phyloP scores from a whole-genome alignment of 2,113 vertebrate species.

The Lynx canadensis region DNA sequence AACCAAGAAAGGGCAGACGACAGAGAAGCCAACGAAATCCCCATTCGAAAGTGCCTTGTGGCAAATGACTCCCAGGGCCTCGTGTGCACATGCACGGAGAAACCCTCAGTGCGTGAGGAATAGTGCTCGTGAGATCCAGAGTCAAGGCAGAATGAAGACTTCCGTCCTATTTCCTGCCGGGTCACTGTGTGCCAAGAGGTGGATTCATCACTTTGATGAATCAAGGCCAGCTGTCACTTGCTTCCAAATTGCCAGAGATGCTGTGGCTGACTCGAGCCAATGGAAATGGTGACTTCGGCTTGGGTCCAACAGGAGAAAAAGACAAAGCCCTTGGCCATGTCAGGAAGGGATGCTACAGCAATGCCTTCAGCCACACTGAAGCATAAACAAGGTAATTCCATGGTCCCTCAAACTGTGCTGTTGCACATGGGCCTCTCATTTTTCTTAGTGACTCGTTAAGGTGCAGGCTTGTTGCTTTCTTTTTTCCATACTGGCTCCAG shows the following conservation, averaged over 20 bases:
- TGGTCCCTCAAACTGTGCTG: neutral
- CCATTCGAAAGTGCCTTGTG: neutral
- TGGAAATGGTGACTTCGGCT: neutral
- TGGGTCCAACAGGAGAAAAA: conserved; percentile 11
- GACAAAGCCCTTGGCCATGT: neutral
- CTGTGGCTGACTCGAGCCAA: neutral
- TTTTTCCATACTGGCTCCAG: conserved; percentile 4
- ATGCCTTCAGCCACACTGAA: neutral
- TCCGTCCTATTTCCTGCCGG: neutral
- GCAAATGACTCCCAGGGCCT: neutral
- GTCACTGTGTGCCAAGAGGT: conserved; percentile 1
- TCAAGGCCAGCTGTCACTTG: neutral
- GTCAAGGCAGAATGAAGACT: neutral
- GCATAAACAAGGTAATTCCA: neutral
- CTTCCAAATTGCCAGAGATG: neutral
- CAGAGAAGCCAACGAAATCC: neutral
- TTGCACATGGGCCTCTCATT: neutral
- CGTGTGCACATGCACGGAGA: neutral
- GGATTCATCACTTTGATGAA: neutral
- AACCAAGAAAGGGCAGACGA: neutral
- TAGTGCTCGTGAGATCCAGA: neutral
- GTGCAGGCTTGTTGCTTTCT: neutral
- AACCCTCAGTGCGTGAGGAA: neutral
- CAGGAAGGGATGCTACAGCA: neutral
- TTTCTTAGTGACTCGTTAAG: conserved; percentile 44